These are phyloP conservation scores for Morinoia aosen DNA, from an alignment of 2,888 invertebrate species.

Conservation along the genomic window DNA sequence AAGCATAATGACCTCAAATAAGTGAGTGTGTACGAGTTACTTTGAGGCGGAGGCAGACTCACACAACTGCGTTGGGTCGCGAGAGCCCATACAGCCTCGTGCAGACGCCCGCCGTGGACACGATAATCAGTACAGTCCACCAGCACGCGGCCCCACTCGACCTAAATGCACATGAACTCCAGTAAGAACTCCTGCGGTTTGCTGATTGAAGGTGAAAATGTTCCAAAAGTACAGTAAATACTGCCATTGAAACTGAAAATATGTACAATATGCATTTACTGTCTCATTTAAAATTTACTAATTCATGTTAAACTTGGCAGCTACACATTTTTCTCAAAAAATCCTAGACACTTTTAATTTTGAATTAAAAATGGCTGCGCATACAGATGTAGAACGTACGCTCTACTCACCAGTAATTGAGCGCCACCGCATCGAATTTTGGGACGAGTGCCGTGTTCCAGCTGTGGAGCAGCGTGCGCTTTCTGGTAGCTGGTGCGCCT, in stretches of 20 bases:
- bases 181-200: background rate
- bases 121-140: constrained; percentile 12
- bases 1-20: too few relatives aligned
- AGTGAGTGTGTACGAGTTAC: background rate
- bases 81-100: constrained; percentile 53
- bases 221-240: background rate
- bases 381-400: too few relatives aligned
- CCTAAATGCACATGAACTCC: background rate
- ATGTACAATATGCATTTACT: background rate
- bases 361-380: too few relatives aligned
- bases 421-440: background rate
- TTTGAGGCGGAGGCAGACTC: background rate
- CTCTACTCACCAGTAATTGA: background rate
- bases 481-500: background rate
- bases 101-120: background rate
- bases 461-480: background rate
- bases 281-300: background rate
- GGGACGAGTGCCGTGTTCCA: background rate
- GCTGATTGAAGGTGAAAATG: background rate
- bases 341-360: background rate
- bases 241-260: background rate
- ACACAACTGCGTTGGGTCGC: constrained; percentile 45
- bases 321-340: background rate
- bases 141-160: constrained; percentile 22
- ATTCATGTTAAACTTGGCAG: background rate